Evolutionary conservation across 1,140 invertebrate species (phyloP).

Genomic region (Saxidomus purpurata): DNA sequence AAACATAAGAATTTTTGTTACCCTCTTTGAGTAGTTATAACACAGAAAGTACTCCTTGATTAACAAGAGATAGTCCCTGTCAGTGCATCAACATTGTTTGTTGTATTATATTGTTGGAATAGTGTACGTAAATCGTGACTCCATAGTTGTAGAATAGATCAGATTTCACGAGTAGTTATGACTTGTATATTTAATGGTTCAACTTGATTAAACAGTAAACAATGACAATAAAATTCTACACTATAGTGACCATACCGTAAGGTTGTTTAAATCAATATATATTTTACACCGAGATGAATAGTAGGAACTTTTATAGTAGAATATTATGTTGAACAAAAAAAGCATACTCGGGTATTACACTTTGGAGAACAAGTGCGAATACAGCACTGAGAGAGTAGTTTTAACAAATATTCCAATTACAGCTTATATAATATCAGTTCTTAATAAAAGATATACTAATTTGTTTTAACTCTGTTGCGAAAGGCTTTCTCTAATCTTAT

Average conservation of each 20-base stretch:
- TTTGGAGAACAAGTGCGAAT: no score
- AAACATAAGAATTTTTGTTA: neutral
- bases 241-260: neutral
- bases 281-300: neutral
- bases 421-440: no score
- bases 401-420: no score
- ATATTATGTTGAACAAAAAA: no score
- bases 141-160: neutral
- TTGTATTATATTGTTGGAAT: neutral
- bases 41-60: conserved; percentile 2
- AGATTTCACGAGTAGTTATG: conserved; percentile 14
- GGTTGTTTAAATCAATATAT: neutral
- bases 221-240: neutral
- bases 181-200: conserved; percentile 3
- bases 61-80: neutral
- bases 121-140: neutral
- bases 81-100: neutral
- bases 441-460: no score
- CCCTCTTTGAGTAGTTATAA: neutral
- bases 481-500: no score
- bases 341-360: no score
- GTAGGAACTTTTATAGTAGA: no score
- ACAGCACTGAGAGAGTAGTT: no score
- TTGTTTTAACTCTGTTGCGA: no score
- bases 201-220: neutral